Evolutionary conservation across 2,888 invertebrate genomes (phyloP), one percentile per base, ranked within the genome.

Genomic region (Onchidella celtica): DNA sequence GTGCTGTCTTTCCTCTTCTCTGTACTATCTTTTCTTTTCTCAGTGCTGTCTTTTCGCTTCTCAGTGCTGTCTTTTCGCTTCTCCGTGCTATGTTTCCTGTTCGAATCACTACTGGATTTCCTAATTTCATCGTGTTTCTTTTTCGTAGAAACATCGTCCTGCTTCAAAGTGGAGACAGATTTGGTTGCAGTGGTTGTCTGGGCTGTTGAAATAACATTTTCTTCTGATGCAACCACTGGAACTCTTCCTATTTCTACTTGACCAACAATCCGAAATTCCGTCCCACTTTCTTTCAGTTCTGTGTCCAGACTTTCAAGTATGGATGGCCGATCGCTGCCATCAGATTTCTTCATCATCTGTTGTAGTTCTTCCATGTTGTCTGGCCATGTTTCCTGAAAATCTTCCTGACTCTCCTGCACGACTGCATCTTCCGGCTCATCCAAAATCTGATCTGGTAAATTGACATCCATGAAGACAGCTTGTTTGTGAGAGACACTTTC

Each of bases 401-500:
- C 38, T 0, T 47, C 63, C 4, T 11, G 9, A 34, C 38, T 29
- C 17, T 61, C 32, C 9, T 27, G 27, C n/a, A 65, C 73, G 34
- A 69, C n/a, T 3, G 34, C 59, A 24, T 79, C 72, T n/a, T 66
- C 74, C 14, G 75, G 40, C 40, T 81, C 81, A 24, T 81, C 68
- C 47, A 81, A 11, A n/a, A 81, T 73, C 69, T 81, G 81, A 4
- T 81, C 81, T 9, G 81, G 81, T 1, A 81, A 69, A 32, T 75
- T 81, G n/a, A 68, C 61, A 17, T 81, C 81, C 57, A 75, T 73
- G 38, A 75, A 69, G 38, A 81, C 81, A 1, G 59, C 4, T 14
- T 65, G 57, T n/a, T 65, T 65, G 38, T 75, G 59, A 29, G 75
- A 81, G 14, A 75, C 69, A 55, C 81, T 81, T 24, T 81, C 75